Evolutionary conservation across 2,113 vertebrate genomes (phyloP).

Genomic region (Brachyhypopomus occidentalis): DNA sequence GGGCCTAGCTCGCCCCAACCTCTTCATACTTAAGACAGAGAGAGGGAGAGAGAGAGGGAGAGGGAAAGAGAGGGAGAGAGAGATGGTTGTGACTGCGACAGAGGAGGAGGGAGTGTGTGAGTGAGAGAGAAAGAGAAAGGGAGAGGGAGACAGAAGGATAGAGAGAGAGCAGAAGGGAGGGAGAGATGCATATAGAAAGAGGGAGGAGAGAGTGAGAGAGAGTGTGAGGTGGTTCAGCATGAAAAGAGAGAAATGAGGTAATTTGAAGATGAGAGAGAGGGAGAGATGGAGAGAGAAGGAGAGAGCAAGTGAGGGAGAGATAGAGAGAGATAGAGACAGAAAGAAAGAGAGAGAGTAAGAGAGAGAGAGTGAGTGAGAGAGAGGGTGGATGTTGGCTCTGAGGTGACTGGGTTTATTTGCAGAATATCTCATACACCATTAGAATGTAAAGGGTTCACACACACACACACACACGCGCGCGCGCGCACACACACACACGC

Average conservation of each 20-base stretch:
- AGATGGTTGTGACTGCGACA: constrained; percentile 52
- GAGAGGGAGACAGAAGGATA: constrained; percentile 54
- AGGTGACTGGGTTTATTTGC: constrained; percentile 62
- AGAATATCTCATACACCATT: constrained; percentile 44
- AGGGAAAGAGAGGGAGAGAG: constrained; percentile 59
- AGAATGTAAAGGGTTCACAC: constrained; percentile 42
- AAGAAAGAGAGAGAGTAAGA: background rate
- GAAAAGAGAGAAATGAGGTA: constrained; percentile 65
- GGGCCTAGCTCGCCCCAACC: constrained; percentile 77
- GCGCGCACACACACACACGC: too few relatives aligned
- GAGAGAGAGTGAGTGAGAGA: constrained; percentile 30
- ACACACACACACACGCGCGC: background rate
- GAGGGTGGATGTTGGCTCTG: constrained; percentile 52
- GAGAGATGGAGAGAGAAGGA: constrained; percentile 14
- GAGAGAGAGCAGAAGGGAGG: constrained; percentile 41
- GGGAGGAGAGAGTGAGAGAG: constrained; percentile 39
- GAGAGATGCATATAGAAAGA: constrained; percentile 22
- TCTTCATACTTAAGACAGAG: constrained; percentile 83
- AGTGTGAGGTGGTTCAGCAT: constrained; percentile 37
- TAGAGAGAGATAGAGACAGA: constrained; percentile 53
- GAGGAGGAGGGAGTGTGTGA: constrained; percentile 54
- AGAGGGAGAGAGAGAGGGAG: constrained; percentile 61
- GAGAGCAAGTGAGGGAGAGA: constrained; percentile 5
- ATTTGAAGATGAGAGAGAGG: constrained; percentile 68
- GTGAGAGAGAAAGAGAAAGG: constrained; percentile 52